Conservation (phyloP, 23 tunicate genomes). For the Botrylloides violaceus region DNA sequence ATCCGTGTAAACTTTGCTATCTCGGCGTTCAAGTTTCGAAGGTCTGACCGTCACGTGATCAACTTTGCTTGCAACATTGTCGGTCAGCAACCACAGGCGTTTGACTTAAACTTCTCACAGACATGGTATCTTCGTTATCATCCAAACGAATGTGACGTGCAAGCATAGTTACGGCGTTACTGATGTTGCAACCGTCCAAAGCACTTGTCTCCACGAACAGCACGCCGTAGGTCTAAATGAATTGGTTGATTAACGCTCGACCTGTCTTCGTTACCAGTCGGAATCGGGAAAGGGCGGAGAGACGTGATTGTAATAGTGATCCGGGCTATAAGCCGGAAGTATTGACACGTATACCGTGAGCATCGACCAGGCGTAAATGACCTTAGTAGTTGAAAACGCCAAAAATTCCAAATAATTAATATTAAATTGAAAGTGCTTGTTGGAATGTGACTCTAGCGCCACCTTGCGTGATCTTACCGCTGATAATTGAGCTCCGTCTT, state of each 20-base stretch:
- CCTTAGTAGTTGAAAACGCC: too few species aligned
- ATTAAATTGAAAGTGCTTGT: not conserved
- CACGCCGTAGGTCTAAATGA: conserved; percentile 69
- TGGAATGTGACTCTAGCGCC: not conserved
- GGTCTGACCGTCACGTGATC: not conserved
- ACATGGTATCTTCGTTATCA: conserved; percentile 13
- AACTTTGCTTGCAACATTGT: conserved; percentile 23
- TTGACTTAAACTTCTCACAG: conserved; percentile 20
- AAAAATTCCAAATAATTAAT: not conserved
- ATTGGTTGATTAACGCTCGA: not conserved
- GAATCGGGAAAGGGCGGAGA: not conserved
- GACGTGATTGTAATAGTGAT: too few species aligned
- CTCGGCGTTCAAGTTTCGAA: conserved; percentile 3
- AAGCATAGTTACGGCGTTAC: conserved; percentile 29
- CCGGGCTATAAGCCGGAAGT: too few species aligned
- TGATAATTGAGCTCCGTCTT: conserved; percentile 85
- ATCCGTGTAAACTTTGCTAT: too few species aligned
- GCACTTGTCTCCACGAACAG: conserved; percentile 84
- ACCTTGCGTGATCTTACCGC: conserved; percentile 37
- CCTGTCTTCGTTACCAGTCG: not conserved
- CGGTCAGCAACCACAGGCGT: not conserved
- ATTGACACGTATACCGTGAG: too few species aligned
- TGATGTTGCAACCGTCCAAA: conserved; percentile 46
- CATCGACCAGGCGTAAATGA: too few species aligned
- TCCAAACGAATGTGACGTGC: conserved; percentile 51